Evolutionary conservation across 2,113 vertebrate genomes (phyloP).

Genomic region (Callipepla squamata): DNA sequence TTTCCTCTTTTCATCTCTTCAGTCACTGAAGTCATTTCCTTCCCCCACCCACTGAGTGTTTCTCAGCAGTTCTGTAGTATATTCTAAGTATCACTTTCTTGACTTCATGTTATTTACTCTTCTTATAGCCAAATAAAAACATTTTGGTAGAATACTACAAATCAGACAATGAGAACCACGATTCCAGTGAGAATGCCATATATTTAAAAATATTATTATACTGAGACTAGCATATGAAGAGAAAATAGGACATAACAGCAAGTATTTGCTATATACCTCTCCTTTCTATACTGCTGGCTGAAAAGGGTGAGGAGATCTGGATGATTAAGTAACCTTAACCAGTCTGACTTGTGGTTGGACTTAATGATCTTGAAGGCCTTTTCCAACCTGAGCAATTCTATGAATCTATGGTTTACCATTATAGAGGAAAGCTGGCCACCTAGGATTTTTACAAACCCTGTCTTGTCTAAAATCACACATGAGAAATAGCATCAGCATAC

Average conservation of each 20-base stretch:
- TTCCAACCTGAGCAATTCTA: too few species aligned
- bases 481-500: background rate
- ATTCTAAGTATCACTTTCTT: background rate
- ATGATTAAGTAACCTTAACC: background rate
- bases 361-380: too few species aligned
- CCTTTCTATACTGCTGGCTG: background rate
- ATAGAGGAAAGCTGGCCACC: background rate
- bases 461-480: background rate
- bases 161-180: background rate
- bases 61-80: slow-evolving; percentile 44
- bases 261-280: background rate
- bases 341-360: too few species aligned
- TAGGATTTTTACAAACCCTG: background rate
- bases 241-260: background rate
- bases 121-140: background rate
- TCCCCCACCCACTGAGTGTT: slow-evolving; percentile 49
- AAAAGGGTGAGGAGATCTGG: background rate
- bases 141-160: background rate
- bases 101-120: background rate
- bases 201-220: background rate
- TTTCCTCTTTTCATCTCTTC: slow-evolving; percentile 64
- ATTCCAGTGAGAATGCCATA: background rate
- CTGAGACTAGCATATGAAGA: background rate
- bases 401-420: background rate
- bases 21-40: slow-evolving; percentile 68